Evolutionary conservation across 2,888 invertebrate genomes (phyloP), one percentile per base, ranked within the genome.

Genomic region (Serrognathus titanus): DNA sequence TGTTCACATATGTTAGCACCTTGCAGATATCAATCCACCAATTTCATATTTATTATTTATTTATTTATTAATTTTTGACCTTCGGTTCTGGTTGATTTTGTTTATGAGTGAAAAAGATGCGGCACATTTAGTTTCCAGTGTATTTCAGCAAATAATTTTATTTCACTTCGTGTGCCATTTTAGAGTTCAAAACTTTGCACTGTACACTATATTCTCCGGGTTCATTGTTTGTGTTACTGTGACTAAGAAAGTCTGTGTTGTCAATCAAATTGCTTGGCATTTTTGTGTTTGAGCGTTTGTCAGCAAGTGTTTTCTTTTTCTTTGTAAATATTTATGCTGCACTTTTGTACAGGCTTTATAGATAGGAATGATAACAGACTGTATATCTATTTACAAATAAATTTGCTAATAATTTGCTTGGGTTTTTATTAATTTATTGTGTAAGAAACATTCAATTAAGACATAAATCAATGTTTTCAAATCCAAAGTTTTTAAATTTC

Each of bases 331-430:
- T 39, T 13, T 72, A 67, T 63, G 68, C 71, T 70, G 71, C 67
- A 70, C 72, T 55, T 75, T 75, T 76, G 75, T 75, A 75, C 74
- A 75, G 74, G 75, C 74, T 75, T 75, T 70, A 63, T 71, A 72
- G 70, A 69, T 72, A 75, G 73, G 71, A 68, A 73, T 71, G 71
- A 75, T 72, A 74, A 76, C 76, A 58, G 58, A 54, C 58, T 58
- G 58, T 75, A 75, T 76, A 76, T 74, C 73, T 73, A 75, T 71
- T 72, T 69, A 72, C 66, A 71, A 72, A 74, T 73, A 75, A 75
- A 76, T 76, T 76, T 76, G 73, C 74, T 74, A 75, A 72, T 69
- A 54, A 48, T 54, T 54, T 54, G 12, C 31, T 36, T 49, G 2
- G 12, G 12, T 50, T 50, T 50, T 55, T 38, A 39, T 37, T 45